A percentile compares a stretch with the other conserved stretches of the same genome.
Conservation (phyloP, 2,888 invertebrate species). For the Chymomyza procnemis region DNA sequence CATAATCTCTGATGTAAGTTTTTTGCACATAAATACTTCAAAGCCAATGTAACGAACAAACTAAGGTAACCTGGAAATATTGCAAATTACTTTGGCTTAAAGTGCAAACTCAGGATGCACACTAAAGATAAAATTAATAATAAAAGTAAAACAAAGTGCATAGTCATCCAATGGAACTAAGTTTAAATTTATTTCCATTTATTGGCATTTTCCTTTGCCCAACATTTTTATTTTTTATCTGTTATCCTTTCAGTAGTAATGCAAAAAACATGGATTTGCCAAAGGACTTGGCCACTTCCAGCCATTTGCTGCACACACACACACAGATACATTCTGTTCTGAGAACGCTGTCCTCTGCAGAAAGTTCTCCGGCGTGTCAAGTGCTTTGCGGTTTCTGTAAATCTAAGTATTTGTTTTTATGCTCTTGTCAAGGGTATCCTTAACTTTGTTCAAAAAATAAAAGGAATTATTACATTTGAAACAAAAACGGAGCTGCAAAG, state of each 20-base stretch:
- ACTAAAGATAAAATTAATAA: constrained; percentile 2
- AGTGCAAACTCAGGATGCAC: constrained; percentile 1
- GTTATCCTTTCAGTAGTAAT: constrained; percentile 12
- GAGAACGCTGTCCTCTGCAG: neutral
- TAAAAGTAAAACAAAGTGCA: constrained; percentile 1
- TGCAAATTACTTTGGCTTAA: constrained; percentile 24
- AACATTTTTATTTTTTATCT: constrained; percentile 19
- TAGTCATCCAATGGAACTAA: constrained; percentile 31
- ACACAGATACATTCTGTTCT: constrained; percentile 13
- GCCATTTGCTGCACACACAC: constrained; percentile 9
- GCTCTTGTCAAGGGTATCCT: neutral
- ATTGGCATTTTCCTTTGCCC: constrained; percentile 34
- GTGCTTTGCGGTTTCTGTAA: constrained; percentile 58
- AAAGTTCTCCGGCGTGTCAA: constrained; percentile 65
- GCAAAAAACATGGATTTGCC: constrained; percentile 18
- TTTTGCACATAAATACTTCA: too few species aligned
- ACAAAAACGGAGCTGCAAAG: neutral
- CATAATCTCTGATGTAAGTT: too few species aligned
- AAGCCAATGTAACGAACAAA: too few species aligned
- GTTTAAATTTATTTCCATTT: constrained; percentile 55
- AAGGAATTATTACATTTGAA: neutral
- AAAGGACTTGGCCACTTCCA: constrained; percentile 9
- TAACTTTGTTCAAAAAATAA: neutral
- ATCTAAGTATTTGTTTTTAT: constrained; percentile 25
- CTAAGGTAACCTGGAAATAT: neutral